Percentiles rank a stretch among this genome's conserved stretches.
phyloP scores from a whole-genome alignment of 2,113 vertebrate genomes.

The Corythoichthys intestinalis region DNA sequence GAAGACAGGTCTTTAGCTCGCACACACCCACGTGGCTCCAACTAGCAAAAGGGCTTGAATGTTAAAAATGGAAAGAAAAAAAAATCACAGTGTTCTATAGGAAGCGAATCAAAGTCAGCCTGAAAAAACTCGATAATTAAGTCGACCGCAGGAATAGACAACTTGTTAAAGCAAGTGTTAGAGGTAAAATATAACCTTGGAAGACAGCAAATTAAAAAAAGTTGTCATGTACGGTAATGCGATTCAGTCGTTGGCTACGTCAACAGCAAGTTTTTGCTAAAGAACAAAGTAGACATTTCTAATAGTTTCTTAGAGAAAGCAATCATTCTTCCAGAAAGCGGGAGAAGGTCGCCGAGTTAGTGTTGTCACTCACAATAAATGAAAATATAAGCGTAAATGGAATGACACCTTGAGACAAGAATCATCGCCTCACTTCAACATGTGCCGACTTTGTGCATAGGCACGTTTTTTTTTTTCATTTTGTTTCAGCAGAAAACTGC shows the following conservation, averaged over 20 bases:
- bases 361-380: constrained; percentile 7
- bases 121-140: constrained; percentile 31
- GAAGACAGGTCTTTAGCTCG: constrained; percentile 43
- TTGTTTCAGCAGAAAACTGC: background rate
- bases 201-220: background rate
- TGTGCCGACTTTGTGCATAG: background rate
- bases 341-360: constrained; percentile 10
- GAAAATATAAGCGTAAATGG: background rate
- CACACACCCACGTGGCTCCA: constrained; percentile 3
- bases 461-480: background rate
- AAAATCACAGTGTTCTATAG: constrained; percentile 10
- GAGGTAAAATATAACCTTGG: background rate
- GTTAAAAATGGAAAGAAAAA: background rate
- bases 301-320: constrained; percentile 27
- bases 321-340: background rate
- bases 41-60: background rate
- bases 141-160: constrained; percentile 24
- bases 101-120: constrained; percentile 37
- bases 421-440: background rate
- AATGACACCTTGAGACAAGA: background rate
- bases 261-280: constrained; percentile 14
- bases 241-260: background rate
- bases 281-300: constrained; percentile 14
- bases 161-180: constrained; percentile 21
- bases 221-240: background rate